Base-by-base conservation (phyloP, 2,113 vertebrate genomes). In the Geococcyx californianus region DNA sequence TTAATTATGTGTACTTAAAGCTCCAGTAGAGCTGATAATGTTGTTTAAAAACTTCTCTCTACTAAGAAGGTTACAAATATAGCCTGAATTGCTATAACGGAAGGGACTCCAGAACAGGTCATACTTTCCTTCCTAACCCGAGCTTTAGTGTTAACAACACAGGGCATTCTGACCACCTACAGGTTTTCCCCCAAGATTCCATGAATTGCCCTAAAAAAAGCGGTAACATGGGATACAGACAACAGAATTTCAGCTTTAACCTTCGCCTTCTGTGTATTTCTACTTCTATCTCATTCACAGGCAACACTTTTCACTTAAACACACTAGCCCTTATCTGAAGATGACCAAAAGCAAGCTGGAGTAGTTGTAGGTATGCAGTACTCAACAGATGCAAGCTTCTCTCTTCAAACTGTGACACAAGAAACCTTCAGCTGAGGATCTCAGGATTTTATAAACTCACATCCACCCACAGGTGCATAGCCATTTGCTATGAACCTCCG, bases 1-100 rank as follows among this genome's bases (percentile, higher is more conserved):
- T 81, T 95, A 94, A 92, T 96, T 96, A 89, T 95, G 90, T 93
- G 88, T 90, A 92, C 93, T 96, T 94, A 92, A 93, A 93, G 92
- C 88, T 94, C 83, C 85, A 93, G 76, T 84, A 92, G 85, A 95
- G 85, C 80, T 82, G 94, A 90, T 92, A 93, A 92, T 91, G 83
- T 90, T 85, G 60, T 89, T 96, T 87, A 90, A 96, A 94, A 90
- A 81, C 54, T 93, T 86, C 83, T 75, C 52, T 78, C 80, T 76
- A 21, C 64, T 72, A 68, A 84, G 58, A 69, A 89, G 64, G 58
- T 82, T 84, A 92, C 69, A 94, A 95, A 96, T 81, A 79, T n/a
- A 91, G 44, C 62, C 62, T 90, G 83, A 81, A 90, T 60, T 89
- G n/a, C 67, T 89, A 34, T 58, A 93, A 47, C 52, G 33, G 77